A percentile compares a stretch with the other conserved stretches of the same genome.
These are phyloP conservation scores for Electrophaes corylata DNA, from an alignment of 2,888 invertebrate species.

Conservation along the genomic window DNA sequence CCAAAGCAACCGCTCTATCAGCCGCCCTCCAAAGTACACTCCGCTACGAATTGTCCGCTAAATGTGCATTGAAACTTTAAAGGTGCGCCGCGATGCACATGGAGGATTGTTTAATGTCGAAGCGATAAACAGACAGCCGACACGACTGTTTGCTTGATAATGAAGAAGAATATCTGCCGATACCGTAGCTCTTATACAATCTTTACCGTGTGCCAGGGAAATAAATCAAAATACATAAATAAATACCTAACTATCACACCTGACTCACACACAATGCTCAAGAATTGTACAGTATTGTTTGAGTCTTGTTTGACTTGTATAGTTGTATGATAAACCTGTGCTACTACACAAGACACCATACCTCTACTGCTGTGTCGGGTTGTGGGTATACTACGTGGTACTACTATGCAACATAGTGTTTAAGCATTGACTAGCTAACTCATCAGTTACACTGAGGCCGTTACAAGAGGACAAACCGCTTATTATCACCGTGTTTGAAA, in stretches of 20 bases:
- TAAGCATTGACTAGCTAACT: too few relatives aligned
- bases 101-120: constrained; percentile 31
- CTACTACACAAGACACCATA: too few relatives aligned
- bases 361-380: too few relatives aligned
- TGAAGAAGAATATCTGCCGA: constrained; percentile 26
- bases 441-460: too few relatives aligned
- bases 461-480: neutral
- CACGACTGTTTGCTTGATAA: constrained; percentile 32
- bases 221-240: constrained; percentile 1
- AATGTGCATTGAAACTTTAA: constrained; percentile 21
- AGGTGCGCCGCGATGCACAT: constrained; percentile 36
- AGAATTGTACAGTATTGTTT: too few relatives aligned
- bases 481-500: neutral
- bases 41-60: constrained; percentile 23
- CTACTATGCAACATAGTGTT: too few relatives aligned
- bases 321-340: too few relatives aligned
- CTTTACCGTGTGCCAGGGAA: constrained; percentile 18
- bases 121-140: constrained; percentile 31
- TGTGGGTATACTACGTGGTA: too few relatives aligned
- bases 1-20: neutral
- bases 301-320: too few relatives aligned
- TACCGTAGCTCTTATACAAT: constrained; percentile 13
- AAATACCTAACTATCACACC: too few relatives aligned
- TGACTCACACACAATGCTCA: too few relatives aligned
- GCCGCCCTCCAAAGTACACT: neutral